Percentiles rank a stretch among this genome's conserved stretches.
These are phyloP conservation scores for Drosophila mojavensis DNA, from an alignment of 1,140 invertebrate genomes.

Conservation along the genomic window DNA sequence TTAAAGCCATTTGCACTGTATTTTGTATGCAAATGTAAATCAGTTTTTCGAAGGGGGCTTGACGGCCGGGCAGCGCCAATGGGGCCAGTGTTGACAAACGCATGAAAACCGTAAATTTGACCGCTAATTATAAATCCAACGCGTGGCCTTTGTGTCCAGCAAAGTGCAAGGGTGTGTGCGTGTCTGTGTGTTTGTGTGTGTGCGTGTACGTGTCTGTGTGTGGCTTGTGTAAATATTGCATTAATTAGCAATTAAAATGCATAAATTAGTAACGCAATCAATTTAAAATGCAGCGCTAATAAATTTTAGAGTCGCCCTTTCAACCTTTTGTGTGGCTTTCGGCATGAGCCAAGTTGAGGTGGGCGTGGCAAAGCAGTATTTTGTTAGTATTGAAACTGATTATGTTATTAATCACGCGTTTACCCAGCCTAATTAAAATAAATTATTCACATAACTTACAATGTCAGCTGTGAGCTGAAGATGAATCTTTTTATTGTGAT, in stretches of 20 bases:
- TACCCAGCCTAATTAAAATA: no score
- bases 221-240: conserved; percentile 56
- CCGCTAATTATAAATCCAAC: conserved; percentile 70
- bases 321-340: background rate
- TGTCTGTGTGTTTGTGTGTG: background rate
- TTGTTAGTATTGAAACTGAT: no score
- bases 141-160: conserved; percentile 7
- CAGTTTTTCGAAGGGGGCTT: background rate
- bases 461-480: no score
- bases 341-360: background rate
- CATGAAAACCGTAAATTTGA: conserved; percentile 48
- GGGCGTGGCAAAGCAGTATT: background rate
- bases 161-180: conserved; percentile 17
- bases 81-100: conserved; percentile 61
- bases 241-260: conserved; percentile 77
- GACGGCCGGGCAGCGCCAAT: background rate
- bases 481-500: no score
- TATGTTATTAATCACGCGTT: no score
- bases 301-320: conserved; percentile 49
- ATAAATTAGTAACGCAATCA: conserved; percentile 70
- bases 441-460: no score
- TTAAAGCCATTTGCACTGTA: no score
- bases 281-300: conserved; percentile 65
- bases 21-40: background rate
- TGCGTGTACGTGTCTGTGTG: conserved; percentile 15